phyloP scores from a whole-genome alignment of 1,140 invertebrate species.

The Drosophila pachea region DNA sequence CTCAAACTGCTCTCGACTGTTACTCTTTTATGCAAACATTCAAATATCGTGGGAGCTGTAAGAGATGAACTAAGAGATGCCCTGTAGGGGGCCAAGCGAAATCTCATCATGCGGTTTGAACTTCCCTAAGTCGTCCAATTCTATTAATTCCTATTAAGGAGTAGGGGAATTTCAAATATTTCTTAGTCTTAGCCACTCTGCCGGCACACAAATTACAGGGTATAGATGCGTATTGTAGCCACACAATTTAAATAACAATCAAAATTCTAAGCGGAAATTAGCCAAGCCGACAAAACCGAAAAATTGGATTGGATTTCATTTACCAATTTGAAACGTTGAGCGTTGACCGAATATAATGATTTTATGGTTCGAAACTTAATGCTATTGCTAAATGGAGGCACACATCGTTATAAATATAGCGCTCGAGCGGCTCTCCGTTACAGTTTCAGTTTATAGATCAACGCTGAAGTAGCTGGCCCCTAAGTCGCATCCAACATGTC shows the following conservation, averaged over 20 bases:
- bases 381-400: slow-evolving; percentile 41
- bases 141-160: no score
- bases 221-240: slow-evolving; percentile 17
- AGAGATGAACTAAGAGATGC: background rate
- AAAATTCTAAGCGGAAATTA: slow-evolving; percentile 76
- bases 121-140: background rate
- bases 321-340: slow-evolving; percentile 21
- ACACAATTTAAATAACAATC: slow-evolving; percentile 67
- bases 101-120: background rate
- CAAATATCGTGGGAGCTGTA: background rate
- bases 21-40: slow-evolving; percentile 25
- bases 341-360: slow-evolving; percentile 47
- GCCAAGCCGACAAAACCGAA: slow-evolving; percentile 32
- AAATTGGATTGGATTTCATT: slow-evolving; percentile 31
- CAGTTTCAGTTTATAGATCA: slow-evolving; percentile 60
- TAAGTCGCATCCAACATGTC: slow-evolving; percentile 42
- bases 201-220: background rate
- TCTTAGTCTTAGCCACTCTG: slow-evolving; percentile 2
- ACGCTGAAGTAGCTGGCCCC: slow-evolving; percentile 23
- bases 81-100: background rate
- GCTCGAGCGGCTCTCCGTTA: slow-evolving; percentile 43
- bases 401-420: slow-evolving; percentile 55
- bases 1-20: slow-evolving; percentile 34
- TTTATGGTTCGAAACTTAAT: slow-evolving; percentile 58
- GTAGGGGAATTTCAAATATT: no score